Evolutionary conservation across 1,140 invertebrate genomes (phyloP), one percentile per base, ranked within the genome.

Genomic region (Solen grandis): DNA sequence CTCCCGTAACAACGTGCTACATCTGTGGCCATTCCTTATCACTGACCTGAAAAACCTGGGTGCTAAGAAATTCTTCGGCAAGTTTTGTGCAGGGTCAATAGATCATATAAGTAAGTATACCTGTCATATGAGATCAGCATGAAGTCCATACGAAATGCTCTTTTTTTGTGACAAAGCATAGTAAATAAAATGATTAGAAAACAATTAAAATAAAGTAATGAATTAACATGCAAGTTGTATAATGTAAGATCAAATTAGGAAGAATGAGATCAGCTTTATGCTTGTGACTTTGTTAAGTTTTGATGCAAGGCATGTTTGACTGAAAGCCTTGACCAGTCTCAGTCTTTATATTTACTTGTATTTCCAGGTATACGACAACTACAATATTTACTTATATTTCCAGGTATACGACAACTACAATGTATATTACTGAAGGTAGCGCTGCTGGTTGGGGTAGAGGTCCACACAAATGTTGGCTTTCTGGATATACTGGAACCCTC

Each of bases 21-120:
- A 99, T 93, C 93, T 99, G 46, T 99, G 99, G 99, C 98, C 98
- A 31, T 99, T 98, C 92, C 97, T 99, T 29, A 99, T 99, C 74
- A 96, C 98, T 85, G 99, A 99, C 93, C 93, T 99, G 50, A 95
- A 96, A 65, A 95, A 95, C 76, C 94, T 99, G 4, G 99, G 98
- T 19, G 98, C 98, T 50, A 99, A 99, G 92, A 99, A 99, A 89
- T 99, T 99, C 93, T 99, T 98, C 92, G 98, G 98, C 13, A 99
- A 99, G 93, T 99, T 99, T 92, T 99, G 98, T 93, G 98, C 98
- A 1, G 99, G 99, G 50, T 95, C 97, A 66, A 99, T 99, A 81
- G 98, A 99, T 93, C 98, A 99, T 92, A 99, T 99, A 85, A 99
- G 98, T 94, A 90, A 93, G 94, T 89, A 52, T 46, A 10, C 41